Conservation (phyloP, 2,888 invertebrate species). For the Erynnis tages region DNA sequence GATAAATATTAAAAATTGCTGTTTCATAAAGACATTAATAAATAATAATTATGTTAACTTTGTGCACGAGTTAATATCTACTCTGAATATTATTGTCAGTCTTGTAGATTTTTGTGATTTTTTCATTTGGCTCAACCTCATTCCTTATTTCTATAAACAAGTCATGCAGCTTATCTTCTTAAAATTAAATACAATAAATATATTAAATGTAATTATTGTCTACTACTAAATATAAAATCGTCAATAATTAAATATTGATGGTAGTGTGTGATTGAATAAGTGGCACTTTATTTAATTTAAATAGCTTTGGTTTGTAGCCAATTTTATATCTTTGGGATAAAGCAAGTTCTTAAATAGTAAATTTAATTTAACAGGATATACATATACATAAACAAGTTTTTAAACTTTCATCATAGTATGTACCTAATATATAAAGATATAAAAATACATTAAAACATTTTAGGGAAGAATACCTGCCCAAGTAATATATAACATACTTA, state of each 20-base stretch:
- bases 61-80: conserved; percentile 76
- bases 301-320: conserved; percentile 74
- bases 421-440: conserved; percentile 1
- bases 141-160: conserved; percentile 68
- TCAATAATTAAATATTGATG: conserved; percentile 55
- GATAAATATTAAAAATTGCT: conserved; percentile 63
- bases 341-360: conserved; percentile 15
- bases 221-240: conserved; percentile 58
- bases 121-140: conserved; percentile 74
- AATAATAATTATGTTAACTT: conserved; percentile 53
- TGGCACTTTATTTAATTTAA: conserved; percentile 62
- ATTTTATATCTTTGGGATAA: conserved; percentile 46
- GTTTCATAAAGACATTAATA: conserved; percentile 53
- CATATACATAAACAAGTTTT: conserved; percentile 23
- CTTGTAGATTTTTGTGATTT: conserved; percentile 77
- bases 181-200: conserved; percentile 73
- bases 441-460: conserved; percentile 15
- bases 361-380: conserved; percentile 15
- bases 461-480: conserved; percentile 3
- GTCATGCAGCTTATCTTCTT: conserved; percentile 72
- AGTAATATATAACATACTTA: conserved; percentile 1
- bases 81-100: conserved; percentile 81
- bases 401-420: conserved; percentile 16
- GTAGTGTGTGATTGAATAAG: conserved; percentile 55
- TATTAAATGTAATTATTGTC: conserved; percentile 68